Evolutionary conservation across 2,113 vertebrate species (phyloP).

Genomic region (Ancistrus triradiatus): DNA sequence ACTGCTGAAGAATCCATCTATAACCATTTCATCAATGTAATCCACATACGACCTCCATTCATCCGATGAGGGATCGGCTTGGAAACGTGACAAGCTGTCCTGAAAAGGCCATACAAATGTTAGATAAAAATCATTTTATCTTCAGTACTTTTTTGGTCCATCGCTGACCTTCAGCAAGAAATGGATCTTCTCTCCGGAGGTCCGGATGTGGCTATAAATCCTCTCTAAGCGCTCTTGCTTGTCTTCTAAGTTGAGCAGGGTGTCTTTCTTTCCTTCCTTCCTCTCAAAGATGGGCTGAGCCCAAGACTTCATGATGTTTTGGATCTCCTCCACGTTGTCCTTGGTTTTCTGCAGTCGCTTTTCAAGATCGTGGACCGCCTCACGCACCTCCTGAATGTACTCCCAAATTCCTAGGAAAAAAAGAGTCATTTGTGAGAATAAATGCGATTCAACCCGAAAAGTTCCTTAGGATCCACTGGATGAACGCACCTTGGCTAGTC

Average conservation of each 20-base stretch:
- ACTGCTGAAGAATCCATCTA: constrained; percentile 82
- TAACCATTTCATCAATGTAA: constrained; percentile 83
- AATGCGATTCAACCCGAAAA: too few relatives aligned
- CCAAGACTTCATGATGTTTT: constrained; percentile 76
- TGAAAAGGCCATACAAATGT: constrained; percentile 53
- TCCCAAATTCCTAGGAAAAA: constrained; percentile 72
- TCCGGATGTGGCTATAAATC: constrained; percentile 67
- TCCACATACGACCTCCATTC: constrained; percentile 82
- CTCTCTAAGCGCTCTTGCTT: constrained; percentile 67
- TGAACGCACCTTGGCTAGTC: constrained; percentile 78
- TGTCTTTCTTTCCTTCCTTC: constrained; percentile 80
- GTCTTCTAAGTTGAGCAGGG: constrained; percentile 79
- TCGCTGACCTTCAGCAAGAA: constrained; percentile 75
- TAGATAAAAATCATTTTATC: neutral
- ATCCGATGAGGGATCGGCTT: constrained; percentile 68
- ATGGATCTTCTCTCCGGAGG: constrained; percentile 80
- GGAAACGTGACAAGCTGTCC: constrained; percentile 80
- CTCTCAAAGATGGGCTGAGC: constrained; percentile 76
- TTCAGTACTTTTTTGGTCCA: neutral
- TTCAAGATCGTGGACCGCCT: constrained; percentile 74
- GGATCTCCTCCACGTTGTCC: constrained; percentile 81
- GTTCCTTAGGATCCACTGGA: too few relatives aligned
- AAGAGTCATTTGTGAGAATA: neutral
- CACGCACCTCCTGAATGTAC: constrained; percentile 70
- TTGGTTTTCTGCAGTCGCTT: constrained; percentile 76